Percentiles rank a stretch among this genome's conserved stretches.
These are phyloP conservation scores for Amblyteles armatorius DNA, from an alignment of 2,888 invertebrate genomes.

Conservation along the genomic window DNA sequence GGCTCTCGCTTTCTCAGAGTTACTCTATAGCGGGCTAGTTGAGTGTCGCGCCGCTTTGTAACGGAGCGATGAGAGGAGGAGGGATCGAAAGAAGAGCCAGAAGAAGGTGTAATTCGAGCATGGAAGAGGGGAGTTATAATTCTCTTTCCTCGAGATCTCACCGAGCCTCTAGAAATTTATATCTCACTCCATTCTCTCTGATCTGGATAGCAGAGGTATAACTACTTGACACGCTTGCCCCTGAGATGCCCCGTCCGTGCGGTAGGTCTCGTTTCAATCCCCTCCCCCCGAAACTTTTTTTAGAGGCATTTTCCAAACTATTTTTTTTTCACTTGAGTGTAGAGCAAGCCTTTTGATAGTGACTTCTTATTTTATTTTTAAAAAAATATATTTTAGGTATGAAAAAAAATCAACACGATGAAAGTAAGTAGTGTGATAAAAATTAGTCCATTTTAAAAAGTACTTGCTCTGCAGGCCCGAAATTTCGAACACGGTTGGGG, in stretches of 20 bases:
- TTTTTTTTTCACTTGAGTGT: background rate
- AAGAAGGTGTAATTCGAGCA: slow-evolving; percentile 50
- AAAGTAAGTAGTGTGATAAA: too few species aligned
- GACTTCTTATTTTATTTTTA: background rate
- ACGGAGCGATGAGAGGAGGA: slow-evolving; percentile 26
- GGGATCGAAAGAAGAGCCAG: slow-evolving; percentile 11
- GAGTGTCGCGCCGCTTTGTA: slow-evolving; percentile 41
- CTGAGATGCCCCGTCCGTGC: slow-evolving; percentile 16
- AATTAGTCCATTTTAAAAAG: too few species aligned
- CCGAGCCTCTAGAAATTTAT: slow-evolving; percentile 31
- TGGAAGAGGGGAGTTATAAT: slow-evolving; percentile 32
- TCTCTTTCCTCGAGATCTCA: slow-evolving; percentile 25
- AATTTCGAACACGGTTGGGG: too few species aligned
- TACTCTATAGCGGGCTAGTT: slow-evolving; percentile 10
- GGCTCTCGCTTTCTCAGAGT: background rate
- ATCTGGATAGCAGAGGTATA: slow-evolving; percentile 3
- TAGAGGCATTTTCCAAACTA: background rate
- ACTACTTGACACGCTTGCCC: slow-evolving; percentile 49
- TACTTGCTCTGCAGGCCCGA: too few species aligned
- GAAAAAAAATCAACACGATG: too few species aligned
- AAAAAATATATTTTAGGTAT: too few species aligned
- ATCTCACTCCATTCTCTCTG: slow-evolving; percentile 23
- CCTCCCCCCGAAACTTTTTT: background rate
- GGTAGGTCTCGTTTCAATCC: slow-evolving; percentile 19
- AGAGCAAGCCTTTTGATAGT: background rate